A percentile compares a stretch with the other conserved stretches of the same genome.
Conservation (phyloP, 2,888 invertebrate genomes). For the Myopa tessellatipennis region DNA sequence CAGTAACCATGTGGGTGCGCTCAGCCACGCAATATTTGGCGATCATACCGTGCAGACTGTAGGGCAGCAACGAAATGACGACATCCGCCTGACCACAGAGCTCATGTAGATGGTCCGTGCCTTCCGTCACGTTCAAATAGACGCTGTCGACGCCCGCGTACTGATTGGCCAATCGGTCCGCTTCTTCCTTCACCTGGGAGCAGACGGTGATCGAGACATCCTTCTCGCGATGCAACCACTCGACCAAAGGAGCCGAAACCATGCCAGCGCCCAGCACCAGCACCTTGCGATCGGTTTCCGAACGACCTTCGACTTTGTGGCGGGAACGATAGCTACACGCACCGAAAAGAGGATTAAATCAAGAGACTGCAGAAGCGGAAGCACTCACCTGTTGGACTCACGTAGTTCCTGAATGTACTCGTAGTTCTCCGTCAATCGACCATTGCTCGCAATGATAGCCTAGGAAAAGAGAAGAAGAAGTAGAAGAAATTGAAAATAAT, state of each 20-base stretch:
- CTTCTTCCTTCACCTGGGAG: slow-evolving; percentile 89
- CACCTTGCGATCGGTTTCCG: slow-evolving; percentile 76
- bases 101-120: slow-evolving; percentile 75
- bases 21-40: slow-evolving; percentile 89
- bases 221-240: slow-evolving; percentile 88
- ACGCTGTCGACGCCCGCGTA: slow-evolving; percentile 84
- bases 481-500: background rate
- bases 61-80: slow-evolving; percentile 91
- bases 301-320: slow-evolving; percentile 77
- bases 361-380: background rate
- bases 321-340: slow-evolving; percentile 72
- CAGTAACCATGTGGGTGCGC: slow-evolving; percentile 93
- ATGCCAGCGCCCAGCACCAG: slow-evolving; percentile 95
- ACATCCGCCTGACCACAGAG: slow-evolving; percentile 81
- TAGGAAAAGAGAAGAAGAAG: slow-evolving; percentile 58
- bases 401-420: slow-evolving; percentile 95
- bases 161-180: slow-evolving; percentile 82
- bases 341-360: background rate
- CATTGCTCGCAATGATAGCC: slow-evolving; percentile 98
- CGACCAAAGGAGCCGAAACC: slow-evolving; percentile 93
- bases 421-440: slow-evolving; percentile 89
- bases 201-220: slow-evolving; percentile 87
- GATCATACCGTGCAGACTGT: slow-evolving; percentile 85
- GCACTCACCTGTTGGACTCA: slow-evolving; percentile 72
- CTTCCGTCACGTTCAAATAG: slow-evolving; percentile 84